Base-by-base conservation (phyloP, 2,113 vertebrate genomes). In the Halcyon senegalensis region DNA sequence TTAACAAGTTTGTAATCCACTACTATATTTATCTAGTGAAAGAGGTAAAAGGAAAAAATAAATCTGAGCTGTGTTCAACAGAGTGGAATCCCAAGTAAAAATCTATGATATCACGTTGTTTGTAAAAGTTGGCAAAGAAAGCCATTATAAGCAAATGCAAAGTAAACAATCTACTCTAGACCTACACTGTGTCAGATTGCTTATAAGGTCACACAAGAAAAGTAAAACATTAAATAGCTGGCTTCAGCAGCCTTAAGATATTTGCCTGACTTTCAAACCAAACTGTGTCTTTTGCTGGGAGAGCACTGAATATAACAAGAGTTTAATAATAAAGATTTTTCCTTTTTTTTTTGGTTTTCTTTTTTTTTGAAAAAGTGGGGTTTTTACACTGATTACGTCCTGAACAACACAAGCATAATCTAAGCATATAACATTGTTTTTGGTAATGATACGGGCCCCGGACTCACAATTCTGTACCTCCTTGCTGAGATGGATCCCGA, bases 1-100 rank as follows among this genome's bases (percentile, higher is more conserved):
- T 96, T 97, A 84, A 80, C 56, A 95, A 95, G 87, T 89, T 94
- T 96, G 89, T 93, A 94, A 95, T 90, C 84, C 70, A 83, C 16
- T 59, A 51, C 94, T 82, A 50, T 82, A 83, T 94, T 96, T 96
- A 74, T 83, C 55, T 69, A 78, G 43, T 59, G 55, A 87, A 80
- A 89, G 87, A 89, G 13, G 50, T 53, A 87, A 85, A 90, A 90
- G 23, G 17, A 43, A 55, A 44, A 51, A 69, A 31, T 5, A 69
- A 31, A 6, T 3, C 62, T 37, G n/a, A 78, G 24, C 8, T 85
- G 1, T 19, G 28, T 76, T 96, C 88, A 93, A 59, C 46, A 72
- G 72, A 77, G 59, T 81, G 69, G 82, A 96, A 96, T 91, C 84
- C 35, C 69, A 92, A 83, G 66, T 91, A 70, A 91, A 92, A 96